Evolutionary conservation across 2,888 invertebrate genomes (phyloP), one percentile per base, ranked within the genome.

Genomic region (Ophonus ardosiacus): DNA sequence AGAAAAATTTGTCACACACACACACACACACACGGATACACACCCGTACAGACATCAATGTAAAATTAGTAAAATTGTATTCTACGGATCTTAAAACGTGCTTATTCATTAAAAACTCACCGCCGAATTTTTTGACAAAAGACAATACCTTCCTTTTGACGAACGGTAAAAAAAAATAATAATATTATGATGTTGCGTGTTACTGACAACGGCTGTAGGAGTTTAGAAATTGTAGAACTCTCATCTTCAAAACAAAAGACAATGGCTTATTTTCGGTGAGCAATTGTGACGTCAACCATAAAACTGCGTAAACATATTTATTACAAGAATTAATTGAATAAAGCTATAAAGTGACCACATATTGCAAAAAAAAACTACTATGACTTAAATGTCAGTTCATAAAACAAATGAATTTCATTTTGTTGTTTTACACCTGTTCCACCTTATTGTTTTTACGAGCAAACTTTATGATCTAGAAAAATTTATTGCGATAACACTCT

Each of bases 341-440:
- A 51, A 13, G 43, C 43, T 51, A 13, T 8, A 51, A 51, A 51
- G 13, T 51, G 43, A 51, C 43, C 43, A 51, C 43, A 51, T 10
- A 51, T 13, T 51, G 43, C 10, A 51, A 51, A 63, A 51, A 51
- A 63, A 63, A 63, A 63, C 63, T 63, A 59, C 13, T 63, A 7
- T 63, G 21, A 63, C 63, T 13, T 63, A 63, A 24, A 63, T 24
- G 17, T 17, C 24, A 63, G 24, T 13, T 31, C 63, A 24, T 63
- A 63, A 63, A 63, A 63, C 63, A 63, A 63, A 63, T 24, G 21
- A 13, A 24, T 6, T 24, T 24, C 63, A 63, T 59, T 59, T 59
- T 59, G 59, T 59, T 63, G 63, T 63, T 63, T 63, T 63, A 63
- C 63, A 63, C 63, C 63, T 63, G 63, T 63, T 63, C 24, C 63